Evolutionary conservation across 2,797 vertebrate species (phyloP).

Genomic region (Peromyscus attwateri): DNA sequence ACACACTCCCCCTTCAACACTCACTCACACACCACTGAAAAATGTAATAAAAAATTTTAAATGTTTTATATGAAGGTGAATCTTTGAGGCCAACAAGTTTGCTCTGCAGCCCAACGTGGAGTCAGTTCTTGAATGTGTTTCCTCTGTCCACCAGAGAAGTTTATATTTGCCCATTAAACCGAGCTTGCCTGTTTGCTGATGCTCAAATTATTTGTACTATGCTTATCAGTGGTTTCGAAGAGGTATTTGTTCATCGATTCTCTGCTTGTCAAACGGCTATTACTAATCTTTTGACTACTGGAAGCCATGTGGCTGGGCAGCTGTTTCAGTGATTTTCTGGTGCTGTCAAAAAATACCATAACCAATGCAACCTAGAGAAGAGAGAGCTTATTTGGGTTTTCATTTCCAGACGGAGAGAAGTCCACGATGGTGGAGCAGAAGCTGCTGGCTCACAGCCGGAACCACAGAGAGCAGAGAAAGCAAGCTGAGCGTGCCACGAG

Average conservation of each 20-base stretch:
- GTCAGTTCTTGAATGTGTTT: not conserved
- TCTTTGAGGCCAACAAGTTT: not conserved
- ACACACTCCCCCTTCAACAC: not conserved
- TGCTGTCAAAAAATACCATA: not conserved
- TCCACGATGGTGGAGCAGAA: not conserved
- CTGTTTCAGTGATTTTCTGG: not conserved
- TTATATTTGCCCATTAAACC: not conserved
- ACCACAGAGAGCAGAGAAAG: not conserved
- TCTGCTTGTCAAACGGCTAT: not conserved
- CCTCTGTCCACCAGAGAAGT: not conserved
- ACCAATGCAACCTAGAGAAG: too few species aligned
- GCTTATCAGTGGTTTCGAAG: not conserved
- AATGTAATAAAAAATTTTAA: not conserved
- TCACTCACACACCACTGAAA: not conserved
- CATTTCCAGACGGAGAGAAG: not conserved
- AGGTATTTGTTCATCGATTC: not conserved
- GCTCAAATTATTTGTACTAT: not conserved
- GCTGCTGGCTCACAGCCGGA: not conserved
- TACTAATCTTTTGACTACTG: not conserved
- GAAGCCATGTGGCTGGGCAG: not conserved
- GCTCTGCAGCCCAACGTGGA: not conserved
- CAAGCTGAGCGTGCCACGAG: not conserved
- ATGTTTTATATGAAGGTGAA: not conserved
- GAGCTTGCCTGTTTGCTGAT: not conserved
- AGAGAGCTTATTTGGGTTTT: not conserved